Base-by-base conservation (phyloP, 2,888 invertebrate species). In the Xestia c-nigrum region DNA sequence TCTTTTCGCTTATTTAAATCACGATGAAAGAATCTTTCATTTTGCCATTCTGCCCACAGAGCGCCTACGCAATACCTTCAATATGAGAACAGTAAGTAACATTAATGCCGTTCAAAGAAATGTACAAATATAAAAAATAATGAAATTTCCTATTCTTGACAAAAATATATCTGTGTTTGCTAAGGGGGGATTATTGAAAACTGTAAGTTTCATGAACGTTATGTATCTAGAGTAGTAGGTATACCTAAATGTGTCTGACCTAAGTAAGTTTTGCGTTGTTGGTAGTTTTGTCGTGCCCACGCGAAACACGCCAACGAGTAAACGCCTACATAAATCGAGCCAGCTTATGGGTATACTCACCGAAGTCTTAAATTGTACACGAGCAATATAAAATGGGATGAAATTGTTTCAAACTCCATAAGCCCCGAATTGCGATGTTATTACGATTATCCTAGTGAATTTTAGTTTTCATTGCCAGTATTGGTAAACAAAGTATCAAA, bases 171-270 rank as follows among this genome's bases (percentile, higher is more conserved):
- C 71, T 46, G n/a, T 16, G 38, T 55, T 64, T 61, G 12, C 24
- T 47, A 68, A 68, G 5, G 3, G 46, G 72, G 43, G 43, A 70
- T 70, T 70, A 63, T 72, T 5, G 31, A 76, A 68, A 64, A 31
- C 12, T 24, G 40, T 72, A 46, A 21, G 40, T 71, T 79, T 81
- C 57, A 64, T 74, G 70, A 78, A 72, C 24, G 73, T 76, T 74
- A 78, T 72, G 70, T 77, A 64, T 31, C 68, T 78, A 57, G 40
- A 76, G 59, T 65, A 67, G 63, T 38, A 31, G 31, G 14, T 55
- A 31, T 55, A n/a, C n/a, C n/a, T n/a, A n/a, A n/a, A n/a, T 61
- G 67, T 77, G 80, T 80, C 71, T 86, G 40, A 83, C 47, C 74
- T 76, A 74, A 78, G 47, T 59, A 59, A 74, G 70, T 76, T 83